Percentiles rank a stretch among this genome's conserved stretches.
These are phyloP conservation scores for Parasteatoda lunata DNA, from an alignment of 2,888 invertebrate species.

Conservation along the genomic window DNA sequence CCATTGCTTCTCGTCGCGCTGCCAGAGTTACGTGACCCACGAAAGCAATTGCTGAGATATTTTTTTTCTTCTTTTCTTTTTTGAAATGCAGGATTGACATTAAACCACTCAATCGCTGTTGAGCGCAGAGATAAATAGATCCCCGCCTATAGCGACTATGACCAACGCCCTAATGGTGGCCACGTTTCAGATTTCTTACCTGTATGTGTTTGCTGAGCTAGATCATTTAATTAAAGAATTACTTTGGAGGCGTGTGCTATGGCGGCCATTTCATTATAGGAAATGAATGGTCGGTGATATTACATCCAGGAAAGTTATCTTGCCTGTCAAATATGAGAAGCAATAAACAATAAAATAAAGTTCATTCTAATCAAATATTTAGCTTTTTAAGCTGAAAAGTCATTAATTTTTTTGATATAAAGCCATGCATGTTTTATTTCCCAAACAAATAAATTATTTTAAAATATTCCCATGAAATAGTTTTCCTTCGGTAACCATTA, in stretches of 20 bases:
- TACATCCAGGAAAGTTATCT: too few species aligned
- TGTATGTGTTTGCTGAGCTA: neutral
- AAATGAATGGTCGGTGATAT: too few species aligned
- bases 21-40: neutral
- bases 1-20: neutral
- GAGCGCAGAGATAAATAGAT: neutral
- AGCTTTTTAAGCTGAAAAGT: too few species aligned
- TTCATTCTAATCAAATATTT: too few species aligned
- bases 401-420: too few species aligned
- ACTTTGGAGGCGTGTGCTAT: neutral
- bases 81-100: neutral
- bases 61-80: neutral
- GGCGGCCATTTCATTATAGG: too few species aligned
- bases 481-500: too few species aligned
- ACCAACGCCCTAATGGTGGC: neutral
- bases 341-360: too few species aligned
- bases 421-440: too few species aligned
- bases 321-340: too few species aligned
- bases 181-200: neutral
- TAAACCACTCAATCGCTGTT: conserved; percentile 1
- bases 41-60: neutral
- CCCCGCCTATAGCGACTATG: conserved; percentile 2
- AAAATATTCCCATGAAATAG: too few species aligned
- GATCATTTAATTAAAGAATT: neutral
- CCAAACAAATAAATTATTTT: too few species aligned